Evolutionary conservation across 2,113 vertebrate species (phyloP).

Genomic region (western clawed frog (Xenopus tropicalis)): UCB_Xtro_10.0 CM004443.2:202639501-202640000

Average conservation of each 20-base stretch:
- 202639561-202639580: slow-evolving; percentile 38
- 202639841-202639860: slow-evolving; percentile 51
- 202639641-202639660: slow-evolving; percentile 53
- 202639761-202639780: slow-evolving; percentile 58
- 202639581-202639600: slow-evolving; percentile 47
- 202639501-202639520: slow-evolving; percentile 6
- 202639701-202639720: slow-evolving; percentile 68
- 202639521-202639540: slow-evolving; percentile 21
- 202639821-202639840: slow-evolving; percentile 44
- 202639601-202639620: slow-evolving; percentile 56
- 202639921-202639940: slow-evolving; percentile 19
- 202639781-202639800: slow-evolving; percentile 63
- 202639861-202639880: slow-evolving; percentile 45
- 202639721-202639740: slow-evolving; percentile 61
- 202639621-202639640: slow-evolving; percentile 49
- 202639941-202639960: not conserved
- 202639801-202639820: slow-evolving; percentile 64
- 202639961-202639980: not conserved
- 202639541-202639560: slow-evolving; percentile 3
- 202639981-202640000: not conserved
- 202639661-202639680: slow-evolving; percentile 59
- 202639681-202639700: slow-evolving; percentile 64
- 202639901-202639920: slow-evolving; percentile 30
- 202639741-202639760: slow-evolving; percentile 65
- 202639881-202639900: slow-evolving; percentile 20